Evolutionary conservation across 2,797 vertebrate genomes (phyloP), one percentile per base, ranked within the genome.

Genomic region (Champsocephalus gunnari): DNA sequence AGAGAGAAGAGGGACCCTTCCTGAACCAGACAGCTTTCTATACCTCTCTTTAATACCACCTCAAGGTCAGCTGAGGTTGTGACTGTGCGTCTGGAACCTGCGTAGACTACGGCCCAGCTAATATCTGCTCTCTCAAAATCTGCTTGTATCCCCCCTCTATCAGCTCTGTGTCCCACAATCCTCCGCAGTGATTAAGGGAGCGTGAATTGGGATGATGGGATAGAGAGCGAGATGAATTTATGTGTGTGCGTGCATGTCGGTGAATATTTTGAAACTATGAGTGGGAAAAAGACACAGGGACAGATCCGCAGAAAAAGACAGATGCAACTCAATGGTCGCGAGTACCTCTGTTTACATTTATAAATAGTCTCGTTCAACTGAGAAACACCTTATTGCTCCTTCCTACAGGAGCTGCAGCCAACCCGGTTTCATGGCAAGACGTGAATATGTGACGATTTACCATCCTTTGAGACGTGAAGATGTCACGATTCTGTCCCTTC

Each of bases 141-240:
- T 76, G 63, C 11, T 45, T 55, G 55, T 58, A 71, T 68, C 34
- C 7, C 34, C 34, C 6, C 51, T 73, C 64, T 49, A 64, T 80
- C 85, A 75, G 47, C 61, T 32, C 66, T 75, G 82, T 73, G 75
- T 80, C 81, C 78, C 82, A 72, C 83, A 86, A 88, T 87, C 85
- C 87, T 84, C 82, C 50, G 73, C 85, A 80, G 80, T 86, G 90
- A 92, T 92, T 91, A 90, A 87, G 84, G 76, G 70, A 87, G 78
- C 76, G 61, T 88, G 87, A 89, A 87, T 88, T 53, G 73, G 75
- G 87, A 88, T 86, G 86, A 90, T 82, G 80, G 85, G 83, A 84
- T 88, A 74, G 80, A 86, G 66, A 73, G 51, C 1, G 48, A 73
- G 77, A 82, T 75, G 14, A 82, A 88, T 90, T 88, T 79, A 34